phyloP scores from a whole-genome alignment of 1,140 invertebrate species.

The Drosophila simulans region DNA sequence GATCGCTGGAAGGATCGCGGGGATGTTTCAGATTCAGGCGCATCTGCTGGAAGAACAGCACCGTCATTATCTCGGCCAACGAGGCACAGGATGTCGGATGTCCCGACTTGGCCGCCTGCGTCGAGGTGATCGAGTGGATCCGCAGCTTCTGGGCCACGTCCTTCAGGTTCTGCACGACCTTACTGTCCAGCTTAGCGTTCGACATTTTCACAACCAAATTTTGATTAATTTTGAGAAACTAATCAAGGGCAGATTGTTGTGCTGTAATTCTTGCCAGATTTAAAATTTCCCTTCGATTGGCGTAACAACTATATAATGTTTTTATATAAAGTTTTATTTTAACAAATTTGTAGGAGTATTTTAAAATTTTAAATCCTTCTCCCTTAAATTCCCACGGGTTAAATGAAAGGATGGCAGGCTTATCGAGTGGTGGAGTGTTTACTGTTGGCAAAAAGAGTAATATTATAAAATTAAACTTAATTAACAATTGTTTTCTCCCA shows the following conservation, averaged over 20 bases:
- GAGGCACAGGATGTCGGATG: constrained; percentile 99
- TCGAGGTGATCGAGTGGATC: constrained; percentile 95
- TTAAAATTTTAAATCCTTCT: no score
- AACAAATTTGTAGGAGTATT: no score
- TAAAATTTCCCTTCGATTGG: no score
- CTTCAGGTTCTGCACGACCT: constrained; percentile 90
- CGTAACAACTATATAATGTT: no score
- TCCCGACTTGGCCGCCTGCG: constrained; percentile 96
- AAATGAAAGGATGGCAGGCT: no score
- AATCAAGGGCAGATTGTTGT: background rate
- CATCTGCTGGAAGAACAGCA: constrained; percentile 99
- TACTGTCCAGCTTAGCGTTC: constrained; percentile 88
- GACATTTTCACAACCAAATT: constrained; percentile 80
- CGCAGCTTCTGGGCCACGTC: constrained; percentile 97
- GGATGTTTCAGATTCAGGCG: constrained; percentile 95
- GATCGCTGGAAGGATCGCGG: constrained; percentile 94
- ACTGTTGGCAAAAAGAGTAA: no score
- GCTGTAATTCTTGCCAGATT: no score
- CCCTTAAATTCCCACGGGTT: no score
- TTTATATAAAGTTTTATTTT: no score
- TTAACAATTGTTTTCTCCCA: no score
- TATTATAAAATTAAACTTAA: no score
- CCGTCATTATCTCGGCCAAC: constrained; percentile 99
- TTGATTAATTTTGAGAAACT: background rate
- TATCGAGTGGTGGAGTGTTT: no score